Evolutionary conservation across 2,888 invertebrate genomes (phyloP), one percentile per base, ranked within the genome.

Genomic region (Lepidonotus clava): DNA sequence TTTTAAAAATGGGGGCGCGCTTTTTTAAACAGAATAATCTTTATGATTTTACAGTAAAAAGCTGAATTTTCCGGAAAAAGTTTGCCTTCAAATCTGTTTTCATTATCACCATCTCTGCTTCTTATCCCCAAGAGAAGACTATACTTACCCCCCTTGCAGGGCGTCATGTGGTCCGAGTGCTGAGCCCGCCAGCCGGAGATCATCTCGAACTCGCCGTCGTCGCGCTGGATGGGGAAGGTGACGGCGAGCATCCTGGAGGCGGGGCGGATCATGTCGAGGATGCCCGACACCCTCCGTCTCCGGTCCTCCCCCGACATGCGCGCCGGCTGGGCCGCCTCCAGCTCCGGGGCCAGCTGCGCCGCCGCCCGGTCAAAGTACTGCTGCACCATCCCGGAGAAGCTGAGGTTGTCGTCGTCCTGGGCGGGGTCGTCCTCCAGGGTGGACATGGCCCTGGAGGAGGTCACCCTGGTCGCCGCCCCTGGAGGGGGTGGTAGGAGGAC

Each of bases 311-410:
- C 93, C 0, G 92, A 84, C 41, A 89, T 95, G 93, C 96, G 95
- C 92, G 96, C 95, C 86, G 92, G 95, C 90, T 98, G 96, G 92
- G 98, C 98, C 90, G 97, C 97, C 80, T 98, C 97, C 84, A 99
- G 95, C 93, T 97, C 97, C 91, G 98, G 97, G 94, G 98, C 98
- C 94, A 94, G 91, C 83, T 95, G 94, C 0, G 97, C 97, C 94
- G 98, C 98, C 86, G 98, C 99, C 91, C 97, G 97, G 95, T 99
- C 99, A 95, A 98, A 99, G 95, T 99, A 99, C 94, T 97, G 98
- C 94, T 99, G 99, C 89, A 99, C 99, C 88, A 92, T 92, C 89
- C 92, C 89, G 38, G 87, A 88, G 83, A 90, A 90, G 28, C 76
- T 84, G 14, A 76, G 84, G 38, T 40, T 14, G n/a, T 86, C 86